A percentile compares a stretch with the other conserved stretches of the same genome.
phyloP scores from a whole-genome alignment of 2,797 vertebrate species.

The Aphelocoma californica region DNA sequence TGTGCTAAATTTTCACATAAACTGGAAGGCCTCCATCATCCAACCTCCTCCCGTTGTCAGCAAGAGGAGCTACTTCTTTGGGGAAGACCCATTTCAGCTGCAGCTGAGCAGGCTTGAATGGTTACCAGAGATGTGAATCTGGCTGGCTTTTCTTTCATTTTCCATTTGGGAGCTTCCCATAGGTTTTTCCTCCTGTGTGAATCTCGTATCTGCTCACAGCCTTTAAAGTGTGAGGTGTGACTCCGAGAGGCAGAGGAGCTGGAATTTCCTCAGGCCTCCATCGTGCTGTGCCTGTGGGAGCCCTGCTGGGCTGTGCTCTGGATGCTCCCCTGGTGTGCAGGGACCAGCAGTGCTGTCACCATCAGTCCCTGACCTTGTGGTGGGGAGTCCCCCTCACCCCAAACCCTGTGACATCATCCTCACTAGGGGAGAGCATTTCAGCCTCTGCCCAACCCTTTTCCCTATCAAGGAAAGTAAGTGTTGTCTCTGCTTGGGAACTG shows the following conservation, averaged over 20 bases:
- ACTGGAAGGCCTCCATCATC: neutral
- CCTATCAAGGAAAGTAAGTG: neutral
- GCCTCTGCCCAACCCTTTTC: neutral
- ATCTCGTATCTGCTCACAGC: neutral
- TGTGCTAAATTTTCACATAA: neutral
- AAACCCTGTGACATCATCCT: neutral
- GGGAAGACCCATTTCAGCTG: neutral
- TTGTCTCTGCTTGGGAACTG: neutral
- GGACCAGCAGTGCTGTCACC: rapidly evolving
- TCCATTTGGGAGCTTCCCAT: neutral
- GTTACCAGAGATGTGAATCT: neutral
- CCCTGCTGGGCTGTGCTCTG: rapidly evolving
- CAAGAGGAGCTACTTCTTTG: neutral
- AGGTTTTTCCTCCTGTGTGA: neutral
- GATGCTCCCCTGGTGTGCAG: rapidly evolving
- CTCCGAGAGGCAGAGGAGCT: neutral
- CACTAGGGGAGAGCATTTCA: neutral
- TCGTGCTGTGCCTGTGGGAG: rapidly evolving
- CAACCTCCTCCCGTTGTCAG: neutral
- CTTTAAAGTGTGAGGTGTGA: neutral
- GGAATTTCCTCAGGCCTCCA: neutral
- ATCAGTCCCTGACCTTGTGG: rapidly evolving
- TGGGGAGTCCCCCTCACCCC: neutral
- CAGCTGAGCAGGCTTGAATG: neutral
- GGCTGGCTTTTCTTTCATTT: neutral